phyloP scores from a whole-genome alignment of 2,888 invertebrate genomes.

The Watsonalla binaria region DNA sequence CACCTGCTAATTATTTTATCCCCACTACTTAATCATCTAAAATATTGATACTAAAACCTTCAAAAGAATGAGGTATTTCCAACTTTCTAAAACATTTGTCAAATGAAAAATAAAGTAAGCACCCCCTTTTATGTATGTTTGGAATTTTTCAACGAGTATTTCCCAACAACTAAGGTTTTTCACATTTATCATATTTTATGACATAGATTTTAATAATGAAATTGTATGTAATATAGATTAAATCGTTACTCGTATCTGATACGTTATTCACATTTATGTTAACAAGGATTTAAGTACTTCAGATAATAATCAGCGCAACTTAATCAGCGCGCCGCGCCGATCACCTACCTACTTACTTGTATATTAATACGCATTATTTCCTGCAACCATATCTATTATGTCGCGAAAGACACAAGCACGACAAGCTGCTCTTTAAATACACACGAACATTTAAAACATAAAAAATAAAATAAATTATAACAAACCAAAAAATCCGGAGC shows the following conservation, averaged over 20 bases:
- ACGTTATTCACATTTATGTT: not conserved
- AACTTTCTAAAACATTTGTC: not conserved
- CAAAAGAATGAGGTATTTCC: too few species aligned
- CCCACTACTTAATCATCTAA: not conserved
- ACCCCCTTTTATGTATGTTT: not conserved
- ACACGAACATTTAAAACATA: slow-evolving; percentile 16
- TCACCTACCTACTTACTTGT: not conserved
- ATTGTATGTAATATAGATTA: too few species aligned
- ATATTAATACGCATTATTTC: slow-evolving; percentile 9
- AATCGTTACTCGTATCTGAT: too few species aligned
- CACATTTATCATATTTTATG: too few species aligned
- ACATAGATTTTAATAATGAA: too few species aligned
- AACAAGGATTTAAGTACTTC: not conserved
- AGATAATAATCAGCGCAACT: not conserved
- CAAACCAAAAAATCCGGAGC: slow-evolving; percentile 73
- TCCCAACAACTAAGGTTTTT: not conserved
- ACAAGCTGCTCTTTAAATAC: slow-evolving; percentile 13
- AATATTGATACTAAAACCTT: not conserved
- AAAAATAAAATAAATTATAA: slow-evolving; percentile 44
- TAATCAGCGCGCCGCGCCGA: not conserved
- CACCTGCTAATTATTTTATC: not conserved
- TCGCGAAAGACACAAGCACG: slow-evolving; percentile 14
- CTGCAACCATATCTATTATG: slow-evolving; percentile 10
- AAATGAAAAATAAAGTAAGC: not conserved
- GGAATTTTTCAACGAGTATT: not conserved